These are phyloP conservation scores for Rhopilema esculentum DNA, from an alignment of 30 jellyfish, hydroid and myxozoan genomes.

Conservation along the genomic window DNA sequence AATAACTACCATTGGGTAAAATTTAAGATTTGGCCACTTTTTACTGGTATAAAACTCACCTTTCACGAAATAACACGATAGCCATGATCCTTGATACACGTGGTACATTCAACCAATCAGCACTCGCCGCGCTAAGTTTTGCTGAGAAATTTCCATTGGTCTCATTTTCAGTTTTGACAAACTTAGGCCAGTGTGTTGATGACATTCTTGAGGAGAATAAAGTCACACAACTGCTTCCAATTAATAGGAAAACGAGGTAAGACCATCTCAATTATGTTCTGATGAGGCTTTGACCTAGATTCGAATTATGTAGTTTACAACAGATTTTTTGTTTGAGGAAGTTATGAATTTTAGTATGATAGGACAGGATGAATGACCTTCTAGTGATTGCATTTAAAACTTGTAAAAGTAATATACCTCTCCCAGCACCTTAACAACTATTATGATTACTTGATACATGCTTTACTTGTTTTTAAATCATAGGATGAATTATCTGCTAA, in stretches of 20 bases:
- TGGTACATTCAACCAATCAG: slow-evolving; percentile 68
- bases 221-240: background rate
- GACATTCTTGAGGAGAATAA: background rate
- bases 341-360: too few species aligned
- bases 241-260: background rate
- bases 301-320: too few species aligned
- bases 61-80: slow-evolving; percentile 2
- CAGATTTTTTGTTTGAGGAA: too few species aligned
- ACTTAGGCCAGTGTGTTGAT: background rate
- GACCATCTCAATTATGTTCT: background rate
- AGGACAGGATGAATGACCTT: too few species aligned
- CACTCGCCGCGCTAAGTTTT: slow-evolving; percentile 82
- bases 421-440: too few species aligned
- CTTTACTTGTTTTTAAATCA: too few species aligned
- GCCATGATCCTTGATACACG: slow-evolving; percentile 27
- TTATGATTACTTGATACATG: too few species aligned
- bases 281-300: background rate
- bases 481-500: too few species aligned
- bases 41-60: background rate
- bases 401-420: too few species aligned
- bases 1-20: background rate
- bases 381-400: too few species aligned
- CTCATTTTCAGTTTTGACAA: slow-evolving; percentile 6
- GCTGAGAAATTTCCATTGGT: slow-evolving; percentile 2
- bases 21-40: background rate